Evolutionary conservation across 2,888 invertebrate species (phyloP).

Genomic region (Petrolisthes manimaculis): DNA sequence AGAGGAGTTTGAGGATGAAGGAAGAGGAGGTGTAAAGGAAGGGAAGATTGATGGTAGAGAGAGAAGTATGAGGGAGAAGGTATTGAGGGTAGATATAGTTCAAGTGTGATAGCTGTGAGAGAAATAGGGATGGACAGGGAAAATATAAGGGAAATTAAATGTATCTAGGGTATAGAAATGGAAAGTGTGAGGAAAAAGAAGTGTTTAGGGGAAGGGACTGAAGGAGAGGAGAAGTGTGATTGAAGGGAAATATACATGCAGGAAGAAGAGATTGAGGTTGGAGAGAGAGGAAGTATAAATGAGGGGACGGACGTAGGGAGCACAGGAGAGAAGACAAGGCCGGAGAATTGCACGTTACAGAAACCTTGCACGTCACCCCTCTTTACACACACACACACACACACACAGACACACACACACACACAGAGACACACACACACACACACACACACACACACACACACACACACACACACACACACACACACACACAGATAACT

Average conservation of each 20-base stretch:
- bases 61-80: no score
- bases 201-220: not conserved
- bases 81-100: no score
- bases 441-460: slow-evolving; percentile 20
- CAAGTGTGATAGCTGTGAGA: no score
- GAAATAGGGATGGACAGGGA: no score
- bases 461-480: slow-evolving; percentile 22
- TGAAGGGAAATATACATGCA: not conserved
- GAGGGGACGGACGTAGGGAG: not conserved
- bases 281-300: not conserved
- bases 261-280: not conserved
- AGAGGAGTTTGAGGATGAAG: no score
- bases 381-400: slow-evolving; percentile 2
- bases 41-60: no score
- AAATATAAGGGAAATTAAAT: no score
- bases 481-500: slow-evolving; percentile 9
- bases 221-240: not conserved
- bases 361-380: not conserved
- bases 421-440: not conserved
- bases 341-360: not conserved
- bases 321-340: not conserved
- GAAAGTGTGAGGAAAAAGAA: no score
- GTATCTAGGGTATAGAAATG: no score
- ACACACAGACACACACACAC: slow-evolving; percentile 31
- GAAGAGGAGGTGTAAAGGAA: no score